Percentiles rank a stretch among this genome's conserved stretches.
Evolutionary conservation across 2,113 vertebrate genomes (phyloP).

Genomic region (Indicator maculatus): DNA sequence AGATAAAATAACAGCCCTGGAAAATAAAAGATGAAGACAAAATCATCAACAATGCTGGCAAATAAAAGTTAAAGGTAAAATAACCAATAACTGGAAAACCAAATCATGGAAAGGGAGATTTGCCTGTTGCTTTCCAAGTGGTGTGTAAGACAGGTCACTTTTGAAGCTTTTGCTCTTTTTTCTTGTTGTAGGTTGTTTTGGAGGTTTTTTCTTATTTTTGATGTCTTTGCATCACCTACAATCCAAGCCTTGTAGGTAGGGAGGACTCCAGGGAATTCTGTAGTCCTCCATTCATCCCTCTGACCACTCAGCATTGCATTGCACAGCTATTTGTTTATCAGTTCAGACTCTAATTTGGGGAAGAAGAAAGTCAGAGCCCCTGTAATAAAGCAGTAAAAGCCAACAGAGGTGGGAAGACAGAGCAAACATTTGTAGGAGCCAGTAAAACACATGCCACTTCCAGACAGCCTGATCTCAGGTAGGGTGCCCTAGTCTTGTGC

Average conservation of each 20-base stretch:
- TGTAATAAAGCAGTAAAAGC: neutral
- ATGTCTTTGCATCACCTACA: neutral
- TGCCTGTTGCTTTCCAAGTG: neutral
- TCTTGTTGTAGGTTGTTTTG: too few species aligned
- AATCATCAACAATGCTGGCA: too few species aligned
- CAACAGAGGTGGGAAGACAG: neutral
- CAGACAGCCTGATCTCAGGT: neutral
- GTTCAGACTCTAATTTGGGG: neutral
- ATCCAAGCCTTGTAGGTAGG: neutral
- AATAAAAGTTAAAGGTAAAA: neutral
- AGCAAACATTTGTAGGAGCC: neutral
- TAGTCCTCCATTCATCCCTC: neutral
- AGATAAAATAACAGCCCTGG: neutral
- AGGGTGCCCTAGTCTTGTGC: neutral
- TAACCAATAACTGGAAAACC: too few species aligned
- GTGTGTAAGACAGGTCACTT: rapidly evolving
- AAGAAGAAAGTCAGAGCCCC: neutral
- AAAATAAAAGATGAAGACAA: neutral
- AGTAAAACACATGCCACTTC: neutral
- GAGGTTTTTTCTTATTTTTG: neutral
- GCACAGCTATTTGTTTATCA: neutral
- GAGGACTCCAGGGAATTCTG: neutral
- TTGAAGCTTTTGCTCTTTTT: neutral
- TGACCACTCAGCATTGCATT: neutral
- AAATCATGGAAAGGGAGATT: neutral